These are phyloP conservation scores for Diadema setosum DNA, from an alignment of 35 echinoderm and acorn worm genomes.

Conservation along the genomic window DNA sequence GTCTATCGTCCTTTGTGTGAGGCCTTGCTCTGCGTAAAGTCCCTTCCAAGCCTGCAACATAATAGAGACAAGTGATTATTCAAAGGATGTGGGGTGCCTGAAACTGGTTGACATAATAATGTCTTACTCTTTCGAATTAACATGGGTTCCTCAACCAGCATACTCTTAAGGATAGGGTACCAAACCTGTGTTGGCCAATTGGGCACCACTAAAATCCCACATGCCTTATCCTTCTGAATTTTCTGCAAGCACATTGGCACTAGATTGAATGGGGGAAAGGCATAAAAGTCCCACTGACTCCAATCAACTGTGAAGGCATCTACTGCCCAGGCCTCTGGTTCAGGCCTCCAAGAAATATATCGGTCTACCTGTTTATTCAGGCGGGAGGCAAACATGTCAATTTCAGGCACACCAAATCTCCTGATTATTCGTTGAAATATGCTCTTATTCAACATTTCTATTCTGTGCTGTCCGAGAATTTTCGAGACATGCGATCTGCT, in stretches of 20 bases:
- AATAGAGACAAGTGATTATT: constrained; percentile 19
- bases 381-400: constrained; percentile 53
- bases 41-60: too few relatives aligned
- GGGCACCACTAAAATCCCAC: constrained; percentile 45
- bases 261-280: constrained; percentile 46
- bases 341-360: constrained; percentile 38
- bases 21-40: neutral
- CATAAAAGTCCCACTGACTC: too few relatives aligned
- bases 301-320: too few relatives aligned
- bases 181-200: constrained; percentile 56
- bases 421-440: constrained; percentile 28
- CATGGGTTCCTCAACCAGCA: too few relatives aligned
- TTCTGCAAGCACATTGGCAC: constrained; percentile 39
- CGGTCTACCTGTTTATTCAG: neutral
- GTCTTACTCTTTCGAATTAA: too few relatives aligned
- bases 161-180: neutral
- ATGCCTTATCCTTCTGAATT: constrained; percentile 25
- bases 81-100: neutral
- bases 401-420: constrained; percentile 29
- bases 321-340: too few relatives aligned
- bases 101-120: too few relatives aligned
- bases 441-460: constrained; percentile 13
- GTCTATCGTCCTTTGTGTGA: neutral
- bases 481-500: constrained; percentile 33
- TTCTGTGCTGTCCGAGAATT: constrained; percentile 37